A percentile compares a stretch with the other conserved stretches of the same genome.
These are phyloP conservation scores for Micromesistius poutassou DNA, from an alignment of 2,797 vertebrate genomes.

Conservation along the genomic window DNA sequence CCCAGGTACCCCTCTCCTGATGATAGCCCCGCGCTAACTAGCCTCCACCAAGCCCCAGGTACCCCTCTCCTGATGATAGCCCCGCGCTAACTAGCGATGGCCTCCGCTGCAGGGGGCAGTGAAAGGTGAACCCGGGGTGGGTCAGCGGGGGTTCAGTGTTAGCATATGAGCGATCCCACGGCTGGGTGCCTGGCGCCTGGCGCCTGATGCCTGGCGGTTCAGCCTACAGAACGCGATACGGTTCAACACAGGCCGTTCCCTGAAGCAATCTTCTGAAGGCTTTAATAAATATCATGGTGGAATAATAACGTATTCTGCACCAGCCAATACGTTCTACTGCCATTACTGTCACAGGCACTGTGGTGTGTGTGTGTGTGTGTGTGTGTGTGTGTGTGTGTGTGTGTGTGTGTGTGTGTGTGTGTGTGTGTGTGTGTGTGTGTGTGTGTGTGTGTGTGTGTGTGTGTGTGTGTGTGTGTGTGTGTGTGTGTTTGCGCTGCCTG, in stretches of 20 bases:
- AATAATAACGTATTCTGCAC: too few relatives aligned
- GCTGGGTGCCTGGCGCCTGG: too few relatives aligned
- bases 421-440: constrained; percentile 1
- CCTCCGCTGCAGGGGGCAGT: constrained; percentile 31
- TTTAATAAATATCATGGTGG: too few relatives aligned
- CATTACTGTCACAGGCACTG: background rate
- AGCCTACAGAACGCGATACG: too few relatives aligned
- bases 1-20: constrained; percentile 77
- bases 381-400: background rate
- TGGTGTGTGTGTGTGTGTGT: background rate
- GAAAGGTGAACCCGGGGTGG: too few relatives aligned
- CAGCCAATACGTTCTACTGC: background rate
- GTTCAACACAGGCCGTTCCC: too few relatives aligned
- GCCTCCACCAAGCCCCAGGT: constrained; percentile 85
- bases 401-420: too few relatives aligned
- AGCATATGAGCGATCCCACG: too few relatives aligned
- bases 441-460: background rate
- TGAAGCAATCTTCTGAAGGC: too few relatives aligned
- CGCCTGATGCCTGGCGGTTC: too few relatives aligned
- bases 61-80: constrained; percentile 43
- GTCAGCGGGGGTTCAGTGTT: too few relatives aligned
- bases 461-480: background rate
- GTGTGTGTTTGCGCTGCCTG: background rate
- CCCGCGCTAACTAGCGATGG: constrained; percentile 50
- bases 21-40: constrained; percentile 8